phyloP scores from a whole-genome alignment of 2,113 vertebrate genomes.

The Passer montanus region DNA sequence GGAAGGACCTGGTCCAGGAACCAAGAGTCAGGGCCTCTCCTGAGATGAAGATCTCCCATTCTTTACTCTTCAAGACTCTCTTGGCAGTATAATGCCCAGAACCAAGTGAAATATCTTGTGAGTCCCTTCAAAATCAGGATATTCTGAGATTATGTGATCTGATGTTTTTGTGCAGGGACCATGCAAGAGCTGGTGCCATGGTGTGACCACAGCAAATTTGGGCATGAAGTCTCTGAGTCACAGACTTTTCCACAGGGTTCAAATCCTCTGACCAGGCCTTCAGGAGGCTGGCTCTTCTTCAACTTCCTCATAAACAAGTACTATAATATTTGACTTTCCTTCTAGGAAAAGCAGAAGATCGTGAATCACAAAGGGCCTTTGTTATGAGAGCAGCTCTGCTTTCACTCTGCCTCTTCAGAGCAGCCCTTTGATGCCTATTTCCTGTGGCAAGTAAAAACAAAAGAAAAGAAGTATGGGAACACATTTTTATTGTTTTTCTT shows the following conservation, averaged over 20 bases:
- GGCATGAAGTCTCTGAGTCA: background rate
- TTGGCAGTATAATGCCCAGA: background rate
- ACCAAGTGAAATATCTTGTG: background rate
- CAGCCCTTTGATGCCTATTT: conserved; percentile 51
- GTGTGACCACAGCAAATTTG: background rate
- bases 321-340: conserved; percentile 29
- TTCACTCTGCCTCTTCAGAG: conserved; percentile 11
- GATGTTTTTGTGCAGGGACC: background rate
- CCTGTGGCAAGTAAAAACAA: conserved; percentile 37
- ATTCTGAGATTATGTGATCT: background rate
- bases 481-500: background rate
- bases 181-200: rapidly evolving
- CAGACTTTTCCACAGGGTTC: background rate
- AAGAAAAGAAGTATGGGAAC: background rate
- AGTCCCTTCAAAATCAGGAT: background rate
- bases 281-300: background rate
- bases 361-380: background rate
- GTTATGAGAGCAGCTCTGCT: conserved; percentile 1
- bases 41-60: background rate
- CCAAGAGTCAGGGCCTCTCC: background rate
- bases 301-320: background rate
- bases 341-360: conserved; percentile 49
- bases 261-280: background rate
- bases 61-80: background rate
- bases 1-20: background rate